Conservation (phyloP, 2,797 vertebrate species). For the Phrynocephalus vlangalii region DNA sequence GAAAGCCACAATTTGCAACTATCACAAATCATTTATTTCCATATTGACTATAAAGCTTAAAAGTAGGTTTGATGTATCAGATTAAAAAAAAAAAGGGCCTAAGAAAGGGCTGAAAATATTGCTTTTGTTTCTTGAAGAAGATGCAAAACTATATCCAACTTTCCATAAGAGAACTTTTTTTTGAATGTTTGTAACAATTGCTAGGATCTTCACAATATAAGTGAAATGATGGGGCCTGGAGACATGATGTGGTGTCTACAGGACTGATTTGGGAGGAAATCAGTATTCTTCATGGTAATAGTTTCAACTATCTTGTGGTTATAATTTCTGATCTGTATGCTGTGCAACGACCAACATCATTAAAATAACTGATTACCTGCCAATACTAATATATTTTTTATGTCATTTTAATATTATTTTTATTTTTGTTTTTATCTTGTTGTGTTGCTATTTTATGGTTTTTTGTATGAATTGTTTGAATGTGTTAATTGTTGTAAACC, state of each 20-base stretch:
- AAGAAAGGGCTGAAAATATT: conserved; percentile 22
- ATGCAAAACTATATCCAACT: conserved; percentile 19
- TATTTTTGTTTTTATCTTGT: too few species aligned
- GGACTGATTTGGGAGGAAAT: not conserved
- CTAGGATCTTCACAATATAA: conserved; percentile 33
- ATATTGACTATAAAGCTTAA: conserved; percentile 54
- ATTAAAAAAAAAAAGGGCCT: conserved; percentile 46
- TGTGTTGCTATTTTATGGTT: too few species aligned
- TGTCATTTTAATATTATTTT: too few species aligned
- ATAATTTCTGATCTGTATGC: too few species aligned
- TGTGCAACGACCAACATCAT: too few species aligned
- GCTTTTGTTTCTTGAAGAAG: conserved; percentile 21
- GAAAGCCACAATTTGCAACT: conserved; percentile 57
- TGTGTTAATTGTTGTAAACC: too few species aligned
- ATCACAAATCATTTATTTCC: conserved; percentile 56
- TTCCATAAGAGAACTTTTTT: conserved; percentile 40
- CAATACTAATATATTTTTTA: too few species aligned
- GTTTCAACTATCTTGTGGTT: not conserved
- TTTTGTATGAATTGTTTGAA: too few species aligned
- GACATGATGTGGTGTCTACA: not conserved
- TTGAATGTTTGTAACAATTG: conserved; percentile 22
- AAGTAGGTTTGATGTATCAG: conserved; percentile 56
- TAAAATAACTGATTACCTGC: too few species aligned
- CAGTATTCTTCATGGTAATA: not conserved
- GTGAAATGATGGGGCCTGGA: not conserved